phyloP scores from a whole-genome alignment of 1,140 invertebrate genomes.

The Adoxophyes honmai region DNA sequence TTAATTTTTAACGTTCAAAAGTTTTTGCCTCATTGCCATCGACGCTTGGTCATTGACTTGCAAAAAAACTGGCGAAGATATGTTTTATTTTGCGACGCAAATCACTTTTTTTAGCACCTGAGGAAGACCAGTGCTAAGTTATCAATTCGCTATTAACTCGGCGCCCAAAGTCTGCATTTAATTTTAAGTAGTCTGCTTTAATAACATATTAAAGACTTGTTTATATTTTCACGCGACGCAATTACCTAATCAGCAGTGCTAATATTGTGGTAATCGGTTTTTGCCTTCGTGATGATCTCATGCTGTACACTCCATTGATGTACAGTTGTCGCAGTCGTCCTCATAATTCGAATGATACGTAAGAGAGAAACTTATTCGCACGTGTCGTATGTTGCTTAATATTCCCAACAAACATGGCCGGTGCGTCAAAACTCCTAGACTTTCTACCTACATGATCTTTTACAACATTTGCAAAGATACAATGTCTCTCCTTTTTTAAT shows the following conservation, averaged over 20 bases:
- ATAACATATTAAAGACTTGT: background rate
- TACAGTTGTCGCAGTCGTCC: background rate
- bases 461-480: too few species aligned
- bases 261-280: conserved; percentile 8
- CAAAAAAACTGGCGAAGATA: background rate
- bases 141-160: background rate
- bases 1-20: conserved; percentile 13
- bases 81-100: background rate
- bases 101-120: background rate
- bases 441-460: too few species aligned
- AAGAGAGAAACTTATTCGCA: conserved; percentile 8
- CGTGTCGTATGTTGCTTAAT: background rate
- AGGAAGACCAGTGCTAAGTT: background rate
- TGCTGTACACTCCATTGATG: background rate
- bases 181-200: too few species aligned
- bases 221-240: background rate
- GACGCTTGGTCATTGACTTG: conserved; percentile 2
- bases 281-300: conserved; percentile 1
- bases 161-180: too few species aligned
- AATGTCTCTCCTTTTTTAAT: too few species aligned
- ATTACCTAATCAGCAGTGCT: background rate
- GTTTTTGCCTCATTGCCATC: conserved; percentile 12
- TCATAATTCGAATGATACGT: background rate
- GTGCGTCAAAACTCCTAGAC: too few species aligned
- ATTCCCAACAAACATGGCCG: background rate